Base-by-base conservation (phyloP, 2,888 invertebrate species). In the Sminthurides aquaticus region DNA sequence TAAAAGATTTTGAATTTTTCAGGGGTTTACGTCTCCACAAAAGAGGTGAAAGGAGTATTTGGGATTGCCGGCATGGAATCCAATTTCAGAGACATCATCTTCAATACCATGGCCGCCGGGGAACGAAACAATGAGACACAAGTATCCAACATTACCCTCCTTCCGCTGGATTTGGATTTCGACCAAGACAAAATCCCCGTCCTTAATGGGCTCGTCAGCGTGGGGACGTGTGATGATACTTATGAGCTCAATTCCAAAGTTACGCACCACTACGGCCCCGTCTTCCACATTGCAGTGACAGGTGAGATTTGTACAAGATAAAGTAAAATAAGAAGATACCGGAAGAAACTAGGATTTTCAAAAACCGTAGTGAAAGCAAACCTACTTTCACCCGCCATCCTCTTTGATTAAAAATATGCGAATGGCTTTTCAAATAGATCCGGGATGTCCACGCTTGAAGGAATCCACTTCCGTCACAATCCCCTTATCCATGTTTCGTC, bases 391-490 rank as follows among this genome's bases (percentile, higher is more conserved):
- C n/a, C n/a, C n/a, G n/a, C n/a, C n/a, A n/a, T n/a, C n/a, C n/a
- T n/a, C n/a, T n/a, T n/a, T n/a, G n/a, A n/a, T n/a, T n/a, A n/a
- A n/a, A n/a, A n/a, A n/a, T n/a, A n/a, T n/a, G n/a, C n/a, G n/a
- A n/a, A n/a, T n/a, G n/a, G n/a, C n/a, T n/a, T n/a, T n/a, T n/a
- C n/a, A n/a, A n/a, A n/a, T 70, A 83, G 90, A 89, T 76, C 82
- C 86, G 0, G 88, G 90, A 75, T 91, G 91, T 77, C 87, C 90
- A 0, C 82, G 91, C 49, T 78, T 91, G 57, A 88, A 90, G 0
- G 74, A 80, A 0, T 79, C 82, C 29, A 81, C 84, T 22, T 89
- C 89, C 0, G 81, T 91, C 34, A 89, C 88, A 58, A 84, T 85
- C 62, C 90, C 91, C 0, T 80, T 87, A 62, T 80, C 73, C 8